These are phyloP conservation scores for Drosophila atripex DNA, from an alignment of 2,888 invertebrate genomes.

Conservation along the genomic window DNA sequence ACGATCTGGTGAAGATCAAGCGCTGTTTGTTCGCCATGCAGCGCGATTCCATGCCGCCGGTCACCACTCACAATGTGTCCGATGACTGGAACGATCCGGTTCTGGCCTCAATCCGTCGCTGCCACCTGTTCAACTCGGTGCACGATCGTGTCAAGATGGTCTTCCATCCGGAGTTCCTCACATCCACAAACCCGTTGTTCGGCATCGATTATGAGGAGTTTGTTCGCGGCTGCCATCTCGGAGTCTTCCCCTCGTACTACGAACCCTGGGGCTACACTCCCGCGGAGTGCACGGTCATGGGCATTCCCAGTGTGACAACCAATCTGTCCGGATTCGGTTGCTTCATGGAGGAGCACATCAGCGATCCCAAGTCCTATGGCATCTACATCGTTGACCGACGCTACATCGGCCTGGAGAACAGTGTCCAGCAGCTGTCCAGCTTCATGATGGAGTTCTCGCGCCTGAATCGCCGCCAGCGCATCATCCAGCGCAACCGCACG, in stretches of 20 bases:
- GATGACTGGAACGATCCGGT: constrained; percentile 95
- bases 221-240: constrained; percentile 98
- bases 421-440: constrained; percentile 94
- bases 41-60: constrained; percentile 95
- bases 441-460: constrained; percentile 97
- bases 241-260: constrained; percentile 99
- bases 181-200: constrained; percentile 98
- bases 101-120: constrained; percentile 92
- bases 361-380: constrained; percentile 98
- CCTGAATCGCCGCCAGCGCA: constrained; percentile 95
- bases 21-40: constrained; percentile 97
- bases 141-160: constrained; percentile 98
- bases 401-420: constrained; percentile 94
- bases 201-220: constrained; percentile 99
- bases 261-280: constrained; percentile 99
- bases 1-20: constrained; percentile 97
- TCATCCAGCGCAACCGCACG: constrained; percentile 98
- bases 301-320: constrained; percentile 98
- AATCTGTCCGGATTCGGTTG: constrained; percentile 99
- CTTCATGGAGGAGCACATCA: constrained; percentile 99
- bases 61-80: constrained; percentile 98
- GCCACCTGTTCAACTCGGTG: constrained; percentile 96
- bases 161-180: constrained; percentile 99
- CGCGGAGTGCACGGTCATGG: constrained; percentile 99
- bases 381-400: constrained; percentile 99